These are phyloP conservation scores for Furcifer pardalis DNA, from an alignment of 2,797 vertebrate genomes.

Conservation along the genomic window DNA sequence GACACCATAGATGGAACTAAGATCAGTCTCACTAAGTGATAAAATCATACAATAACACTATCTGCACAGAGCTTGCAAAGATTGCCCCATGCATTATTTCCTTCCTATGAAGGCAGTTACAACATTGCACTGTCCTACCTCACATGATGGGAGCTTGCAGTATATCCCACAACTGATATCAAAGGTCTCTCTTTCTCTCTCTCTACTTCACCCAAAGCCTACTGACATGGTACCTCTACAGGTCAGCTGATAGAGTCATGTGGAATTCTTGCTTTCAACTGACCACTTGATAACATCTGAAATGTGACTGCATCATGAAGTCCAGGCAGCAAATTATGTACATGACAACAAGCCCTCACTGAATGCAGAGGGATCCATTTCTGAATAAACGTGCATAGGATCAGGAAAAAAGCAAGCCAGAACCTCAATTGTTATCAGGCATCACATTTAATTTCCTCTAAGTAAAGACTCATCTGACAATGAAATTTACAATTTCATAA, in stretches of 20 bases:
- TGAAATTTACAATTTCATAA: conserved; percentile 29
- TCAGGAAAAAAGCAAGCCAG: background rate
- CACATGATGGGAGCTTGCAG: background rate
- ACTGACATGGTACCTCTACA: background rate
- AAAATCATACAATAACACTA: background rate
- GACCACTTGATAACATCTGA: background rate
- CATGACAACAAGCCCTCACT: background rate
- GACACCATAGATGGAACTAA: background rate
- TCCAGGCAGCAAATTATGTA: background rate
- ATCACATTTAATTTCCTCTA: background rate
- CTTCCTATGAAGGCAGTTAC: background rate
- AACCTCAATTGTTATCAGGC: background rate
- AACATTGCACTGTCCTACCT: background rate
- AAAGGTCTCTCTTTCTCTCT: too few species aligned
- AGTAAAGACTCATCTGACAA: background rate
- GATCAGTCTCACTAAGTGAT: background rate
- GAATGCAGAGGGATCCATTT: background rate
- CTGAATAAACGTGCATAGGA: background rate
- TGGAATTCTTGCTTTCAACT: background rate
- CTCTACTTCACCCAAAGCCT: background rate
- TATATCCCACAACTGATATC: too few species aligned
- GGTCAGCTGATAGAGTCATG: background rate
- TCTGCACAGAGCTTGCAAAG: background rate
- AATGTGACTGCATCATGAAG: background rate
- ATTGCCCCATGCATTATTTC: background rate